These are phyloP conservation scores for Hyles lineata DNA, from an alignment of 2,888 invertebrate genomes.

Conservation along the genomic window DNA sequence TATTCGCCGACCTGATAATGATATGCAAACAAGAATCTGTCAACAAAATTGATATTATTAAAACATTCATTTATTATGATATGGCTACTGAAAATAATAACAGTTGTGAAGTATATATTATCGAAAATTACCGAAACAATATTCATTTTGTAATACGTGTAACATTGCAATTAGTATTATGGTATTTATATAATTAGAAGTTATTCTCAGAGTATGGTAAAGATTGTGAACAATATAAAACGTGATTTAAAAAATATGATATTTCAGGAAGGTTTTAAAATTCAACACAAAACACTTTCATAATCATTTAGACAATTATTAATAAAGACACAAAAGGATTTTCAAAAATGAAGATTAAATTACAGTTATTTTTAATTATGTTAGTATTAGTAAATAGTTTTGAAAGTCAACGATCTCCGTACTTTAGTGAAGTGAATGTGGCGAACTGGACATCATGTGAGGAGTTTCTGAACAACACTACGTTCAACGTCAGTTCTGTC, in stretches of 20 bases:
- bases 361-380: not conserved
- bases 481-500: conserved; percentile 50
- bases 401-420: not conserved
- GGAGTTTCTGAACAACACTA: conserved; percentile 55
- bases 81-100: conserved; percentile 18
- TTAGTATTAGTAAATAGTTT: not conserved
- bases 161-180: not conserved
- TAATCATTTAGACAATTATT: not conserved
- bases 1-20: not conserved
- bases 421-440: not conserved
- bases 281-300: not conserved
- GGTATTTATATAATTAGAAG: not conserved
- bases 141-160: not conserved
- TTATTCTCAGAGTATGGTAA: not conserved
- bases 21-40: conserved; percentile 11
- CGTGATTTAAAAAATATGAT: too few relatives aligned
- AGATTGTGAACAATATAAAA: not conserved
- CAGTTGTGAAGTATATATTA: conserved; percentile 20
- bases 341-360: not conserved
- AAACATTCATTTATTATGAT: conserved; percentile 28
- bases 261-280: not conserved
- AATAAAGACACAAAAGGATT: not conserved
- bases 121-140: not conserved
- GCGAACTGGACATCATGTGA: conserved; percentile 64
- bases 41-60: conserved; percentile 16